phyloP scores from a whole-genome alignment of 1,140 invertebrate genomes.

The Chironomus tepperi region DNA sequence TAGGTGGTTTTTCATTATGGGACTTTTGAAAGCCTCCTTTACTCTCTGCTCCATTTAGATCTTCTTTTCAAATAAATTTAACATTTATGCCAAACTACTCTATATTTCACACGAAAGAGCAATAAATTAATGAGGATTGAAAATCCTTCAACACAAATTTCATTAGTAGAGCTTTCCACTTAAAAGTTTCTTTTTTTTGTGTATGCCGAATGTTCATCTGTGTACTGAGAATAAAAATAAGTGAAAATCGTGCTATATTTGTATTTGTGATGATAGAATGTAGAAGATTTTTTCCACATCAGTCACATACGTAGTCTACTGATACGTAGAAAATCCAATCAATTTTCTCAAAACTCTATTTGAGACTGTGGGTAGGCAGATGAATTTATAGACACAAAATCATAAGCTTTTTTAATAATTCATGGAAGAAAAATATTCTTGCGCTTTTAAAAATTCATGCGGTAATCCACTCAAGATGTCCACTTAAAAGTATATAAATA shows the following conservation, averaged over 20 bases:
- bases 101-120: not conserved
- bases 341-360: not conserved
- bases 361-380: not conserved
- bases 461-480: too few relatives aligned
- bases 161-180: too few relatives aligned
- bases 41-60: not conserved
- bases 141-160: conserved; percentile 3
- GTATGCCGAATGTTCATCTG: too few relatives aligned
- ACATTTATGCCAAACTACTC: too few relatives aligned
- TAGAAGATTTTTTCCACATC: not conserved
- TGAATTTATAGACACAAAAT: too few relatives aligned
- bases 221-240: too few relatives aligned
- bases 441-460: too few relatives aligned
- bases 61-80: not conserved
- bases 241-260: too few relatives aligned
- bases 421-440: too few relatives aligned
- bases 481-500: too few relatives aligned
- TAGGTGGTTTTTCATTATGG: not conserved
- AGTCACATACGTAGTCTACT: not conserved
- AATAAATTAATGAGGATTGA: conserved; percentile 4
- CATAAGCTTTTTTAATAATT: too few relatives aligned
- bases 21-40: not conserved
- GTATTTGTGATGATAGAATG: not conserved
- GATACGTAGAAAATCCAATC: not conserved
- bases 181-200: too few relatives aligned